Conservation (phyloP, 2,888 invertebrate genomes). For the Diarsia brunnea region DNA sequence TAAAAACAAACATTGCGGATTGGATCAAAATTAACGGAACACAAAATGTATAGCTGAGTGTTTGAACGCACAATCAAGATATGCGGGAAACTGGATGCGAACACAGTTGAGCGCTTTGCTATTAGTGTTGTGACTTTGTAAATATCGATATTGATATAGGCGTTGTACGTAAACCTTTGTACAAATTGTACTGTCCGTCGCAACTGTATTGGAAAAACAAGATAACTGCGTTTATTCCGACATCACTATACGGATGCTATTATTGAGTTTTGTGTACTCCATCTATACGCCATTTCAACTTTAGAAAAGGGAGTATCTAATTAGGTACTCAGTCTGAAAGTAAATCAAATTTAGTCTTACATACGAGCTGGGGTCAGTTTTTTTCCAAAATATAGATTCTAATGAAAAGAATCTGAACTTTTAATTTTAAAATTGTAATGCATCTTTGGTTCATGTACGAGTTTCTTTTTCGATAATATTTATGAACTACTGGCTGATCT, state of each 20-base stretch:
- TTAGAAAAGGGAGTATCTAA: not conserved
- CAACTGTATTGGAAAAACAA: not conserved
- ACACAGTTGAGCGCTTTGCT: slow-evolving; percentile 76
- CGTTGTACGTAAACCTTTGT: no score
- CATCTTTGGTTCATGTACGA: not conserved
- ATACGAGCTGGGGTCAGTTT: not conserved
- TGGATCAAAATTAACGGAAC: slow-evolving; percentile 72
- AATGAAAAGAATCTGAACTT: not conserved
- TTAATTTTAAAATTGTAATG: not conserved
- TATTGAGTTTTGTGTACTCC: not conserved
- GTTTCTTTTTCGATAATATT: not conserved
- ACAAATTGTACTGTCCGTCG: no score
- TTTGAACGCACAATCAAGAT: slow-evolving; percentile 84
- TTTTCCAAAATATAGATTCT: no score
- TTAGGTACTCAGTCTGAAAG: no score
- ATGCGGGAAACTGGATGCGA: slow-evolving; percentile 78
- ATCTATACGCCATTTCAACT: not conserved
- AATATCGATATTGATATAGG: slow-evolving; percentile 55
- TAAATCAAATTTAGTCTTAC: not conserved
- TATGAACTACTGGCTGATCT: not conserved
- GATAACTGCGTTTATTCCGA: not conserved
- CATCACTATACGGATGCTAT: not conserved
- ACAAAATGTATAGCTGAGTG: slow-evolving; percentile 74
- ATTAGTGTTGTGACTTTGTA: slow-evolving; percentile 68
- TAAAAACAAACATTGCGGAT: slow-evolving; percentile 64